phyloP scores from a whole-genome alignment of 2,113 vertebrate species.

The Climacteris rufus region DNA sequence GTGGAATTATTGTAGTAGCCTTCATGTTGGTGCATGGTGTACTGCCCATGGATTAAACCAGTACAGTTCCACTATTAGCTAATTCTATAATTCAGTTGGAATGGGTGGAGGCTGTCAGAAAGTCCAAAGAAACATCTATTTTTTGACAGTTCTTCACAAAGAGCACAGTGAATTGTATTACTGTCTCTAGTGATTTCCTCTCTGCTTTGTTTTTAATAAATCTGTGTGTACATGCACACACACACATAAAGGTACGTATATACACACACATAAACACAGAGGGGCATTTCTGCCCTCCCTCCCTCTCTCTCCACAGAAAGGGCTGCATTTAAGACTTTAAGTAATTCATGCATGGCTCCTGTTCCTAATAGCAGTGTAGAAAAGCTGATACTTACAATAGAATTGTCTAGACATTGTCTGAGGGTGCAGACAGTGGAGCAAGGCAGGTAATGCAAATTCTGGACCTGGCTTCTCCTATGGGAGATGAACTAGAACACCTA shows the following conservation, averaged over 20 bases:
- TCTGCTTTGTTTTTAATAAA: not conserved
- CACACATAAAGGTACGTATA: accelerated
- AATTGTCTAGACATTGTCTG: not conserved
- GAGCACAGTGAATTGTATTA: not conserved
- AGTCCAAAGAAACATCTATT: not conserved
- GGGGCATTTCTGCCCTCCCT: not conserved
- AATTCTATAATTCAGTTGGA: not conserved
- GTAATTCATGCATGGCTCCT: not conserved
- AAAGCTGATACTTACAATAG: not conserved
- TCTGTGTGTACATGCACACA: accelerated
- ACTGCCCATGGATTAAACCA: not conserved
- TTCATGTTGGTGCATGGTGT: not conserved
- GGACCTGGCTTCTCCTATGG: not conserved
- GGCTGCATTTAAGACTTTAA: not conserved
- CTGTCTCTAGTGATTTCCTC: not conserved
- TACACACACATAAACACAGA: not conserved
- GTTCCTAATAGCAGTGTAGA: not conserved
- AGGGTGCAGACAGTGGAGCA: not conserved
- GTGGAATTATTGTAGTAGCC: not conserved
- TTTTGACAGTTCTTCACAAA: not conserved
- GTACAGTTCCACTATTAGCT: not conserved
- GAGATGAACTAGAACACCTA: not conserved
- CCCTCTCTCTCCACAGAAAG: not conserved
- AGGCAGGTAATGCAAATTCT: not conserved
- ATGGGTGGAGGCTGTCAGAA: not conserved